Base-by-base conservation (phyloP, 2,888 invertebrate genomes). In the Apocheima hispidaria region DNA sequence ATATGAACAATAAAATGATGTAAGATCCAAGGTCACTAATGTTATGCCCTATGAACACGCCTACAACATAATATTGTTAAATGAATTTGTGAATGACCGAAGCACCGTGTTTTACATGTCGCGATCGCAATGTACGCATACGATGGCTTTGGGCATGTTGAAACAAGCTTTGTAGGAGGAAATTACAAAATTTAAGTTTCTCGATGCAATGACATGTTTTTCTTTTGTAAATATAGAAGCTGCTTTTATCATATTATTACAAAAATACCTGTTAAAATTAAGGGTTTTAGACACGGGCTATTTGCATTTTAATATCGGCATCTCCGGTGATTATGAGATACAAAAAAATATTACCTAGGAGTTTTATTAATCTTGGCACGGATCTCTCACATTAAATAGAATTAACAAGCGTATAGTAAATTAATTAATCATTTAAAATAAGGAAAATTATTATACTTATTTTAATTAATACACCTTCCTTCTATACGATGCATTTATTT, bases 321-420 rank as follows among this genome's bases (percentile, higher is more conserved):
- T 41, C 59, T 56, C 58, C 44, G 57, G 65, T 62, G 57, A 51
- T 60, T 49, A 63, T 60, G 40, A 63, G 21, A 40, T 20, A 54
- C 36, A 55, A 56, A 57, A 38, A 61, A 52, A 48, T 55, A 49
- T 54, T 61, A 70, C 53, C 44, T 65, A 60, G 46, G 18, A 23
- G 66, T 74, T 74, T 75, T 78, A 74, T 72, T 77, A 65, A 71
- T 80, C 74, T 86, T 86, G 86, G 86, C 86, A 86, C 77, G 60
- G 72, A 72, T 75, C 73, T 72, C 69, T 65, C 72, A 69, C 77
- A 82, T 77, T 81, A 80, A 77, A 76, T 69, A 75, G 68, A 76
- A 78, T 80, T 81, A 81, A 84, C 77, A 79, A 77, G 74, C 75
- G 68, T 79, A 77, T 77, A 82, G 75, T 65, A 72, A 77, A 79